phyloP scores from a whole-genome alignment of 2,888 invertebrate species.

The Thumatha senex region DNA sequence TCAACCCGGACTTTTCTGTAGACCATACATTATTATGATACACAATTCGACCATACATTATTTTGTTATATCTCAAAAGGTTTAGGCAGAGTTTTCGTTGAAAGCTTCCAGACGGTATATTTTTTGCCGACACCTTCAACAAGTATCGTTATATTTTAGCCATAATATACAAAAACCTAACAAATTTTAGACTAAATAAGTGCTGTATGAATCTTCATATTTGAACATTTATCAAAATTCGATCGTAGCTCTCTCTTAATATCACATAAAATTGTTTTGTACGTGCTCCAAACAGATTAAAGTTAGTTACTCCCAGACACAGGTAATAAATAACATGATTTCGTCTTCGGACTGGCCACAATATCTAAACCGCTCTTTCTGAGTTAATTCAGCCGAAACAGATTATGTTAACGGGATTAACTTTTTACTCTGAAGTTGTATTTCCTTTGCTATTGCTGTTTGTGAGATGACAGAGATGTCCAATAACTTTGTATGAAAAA shows the following conservation, averaged over 20 bases:
- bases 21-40: too few relatives aligned
- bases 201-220: conserved; percentile 25
- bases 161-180: too few relatives aligned
- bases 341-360: conserved; percentile 70
- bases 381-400: conserved; percentile 63
- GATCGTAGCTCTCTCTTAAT: conserved; percentile 73
- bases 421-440: conserved; percentile 23
- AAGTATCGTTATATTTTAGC: too few relatives aligned
- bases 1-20: too few relatives aligned
- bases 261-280: conserved; percentile 72
- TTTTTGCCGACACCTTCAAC: too few relatives aligned
- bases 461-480: conserved; percentile 20
- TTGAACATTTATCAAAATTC: conserved; percentile 47
- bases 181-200: too few relatives aligned
- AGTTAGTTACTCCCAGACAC: conserved; percentile 65
- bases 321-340: conserved; percentile 80
- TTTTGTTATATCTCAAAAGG: too few relatives aligned
- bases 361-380: conserved; percentile 56
- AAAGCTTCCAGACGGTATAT: too few relatives aligned
- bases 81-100: too few relatives aligned
- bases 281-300: conserved; percentile 76
- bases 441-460: conserved; percentile 30
- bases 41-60: too few relatives aligned
- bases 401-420: conserved; percentile 67
- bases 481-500: conserved; percentile 18